Evolutionary conservation across 2,888 invertebrate species (phyloP), one percentile per base, ranked within the genome.

Genomic region (Heteromurus nitidus): DNA sequence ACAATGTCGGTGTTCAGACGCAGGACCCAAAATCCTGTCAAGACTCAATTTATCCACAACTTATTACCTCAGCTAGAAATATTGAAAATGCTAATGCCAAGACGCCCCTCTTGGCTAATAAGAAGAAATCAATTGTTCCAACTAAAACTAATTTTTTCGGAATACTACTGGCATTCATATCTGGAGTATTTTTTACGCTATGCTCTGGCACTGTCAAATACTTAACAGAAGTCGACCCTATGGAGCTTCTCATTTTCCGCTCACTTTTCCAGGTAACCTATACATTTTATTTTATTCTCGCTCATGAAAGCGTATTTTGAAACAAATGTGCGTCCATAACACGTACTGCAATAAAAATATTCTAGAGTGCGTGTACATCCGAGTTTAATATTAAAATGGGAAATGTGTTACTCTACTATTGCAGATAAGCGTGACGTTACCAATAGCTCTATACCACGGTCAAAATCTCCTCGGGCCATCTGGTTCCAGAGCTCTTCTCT

Each of bases 181-280:
- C 90, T 1, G 90, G 90, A 16, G 89, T 90, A n/a, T 90, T 90
- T 86, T 90, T 91, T 85, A 90, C 90, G 1, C 86, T 90, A 16
- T 90, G 90, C 82, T 89, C 90, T 0, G 89, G 90, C 11, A 88
- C 90, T 42, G 90, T 90, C 1, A 90, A 90, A 86, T 89, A 89
- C 13, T 85, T 90, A 0, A 88, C 88, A 65, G 89, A 89, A 83
- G 89, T 90, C 2, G 89, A 90, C 83, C 90, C 90, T 1, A 90
- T 90, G 90, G 88, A 90, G 74, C 86, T 90, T 55, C 88, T 90
- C 22, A 88, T 88, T 1, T 89, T 91, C 68, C 88, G 90, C 76
- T 88, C 90, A 1, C 47, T 89, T 18, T 85, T 90, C 55, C 91
- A 91, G 87, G 89, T 90, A 73, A n/a, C n/a, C n/a, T n/a, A n/a